Base-by-base conservation (phyloP, 2,113 vertebrate species). In the Recurvirostra avosetta region DNA sequence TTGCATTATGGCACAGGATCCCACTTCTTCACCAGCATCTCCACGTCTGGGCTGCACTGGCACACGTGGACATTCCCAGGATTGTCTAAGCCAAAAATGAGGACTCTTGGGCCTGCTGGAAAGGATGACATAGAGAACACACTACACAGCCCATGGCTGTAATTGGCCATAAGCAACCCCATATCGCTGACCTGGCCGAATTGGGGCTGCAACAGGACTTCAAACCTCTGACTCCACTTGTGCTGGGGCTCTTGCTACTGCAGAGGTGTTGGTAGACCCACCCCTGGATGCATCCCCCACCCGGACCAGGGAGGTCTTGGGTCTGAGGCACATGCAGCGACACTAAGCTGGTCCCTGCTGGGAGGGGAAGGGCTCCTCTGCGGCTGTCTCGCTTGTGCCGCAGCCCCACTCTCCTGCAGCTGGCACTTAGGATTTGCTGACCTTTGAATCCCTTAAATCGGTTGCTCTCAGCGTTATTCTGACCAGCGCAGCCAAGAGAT, bases 351-450 rank as follows among this genome's bases (percentile, higher is more conserved):
- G 25, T 79, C 32, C 36, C 55, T 6, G 40, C 77, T 19, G 61
- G 32, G 19, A 63, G n/a, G 23, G 32, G 29, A n/a, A 52, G 22
- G 38, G 66, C 47, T 87, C n/a, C n/a, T 77, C 90, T 58, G 76
- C 4, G 2, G 84, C 25, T 52, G 34, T 20, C 49, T 70, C 3
- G 0, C 62, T 1, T 3, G 38, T 94, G 81, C 81, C 0, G 5
- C 94, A 97, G 88, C 38, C 50, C 41, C 1, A 0, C 58, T 45
- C 71, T 70, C 49, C 81, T 22, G 62, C 89, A 79, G 56, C 90
- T 49, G 83, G 74, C 70, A 25, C 41, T 84, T 15, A 34, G 86
- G 82, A 73, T 94, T 83, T 86, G 91, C 88, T 94, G 96, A 89
- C 96, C 94, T 92, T 76, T 93, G 92, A 49, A 90, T 90, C 92